Base-by-base conservation (phyloP, 2,113 vertebrate species). In the Cheirogaleus medius region DNA sequence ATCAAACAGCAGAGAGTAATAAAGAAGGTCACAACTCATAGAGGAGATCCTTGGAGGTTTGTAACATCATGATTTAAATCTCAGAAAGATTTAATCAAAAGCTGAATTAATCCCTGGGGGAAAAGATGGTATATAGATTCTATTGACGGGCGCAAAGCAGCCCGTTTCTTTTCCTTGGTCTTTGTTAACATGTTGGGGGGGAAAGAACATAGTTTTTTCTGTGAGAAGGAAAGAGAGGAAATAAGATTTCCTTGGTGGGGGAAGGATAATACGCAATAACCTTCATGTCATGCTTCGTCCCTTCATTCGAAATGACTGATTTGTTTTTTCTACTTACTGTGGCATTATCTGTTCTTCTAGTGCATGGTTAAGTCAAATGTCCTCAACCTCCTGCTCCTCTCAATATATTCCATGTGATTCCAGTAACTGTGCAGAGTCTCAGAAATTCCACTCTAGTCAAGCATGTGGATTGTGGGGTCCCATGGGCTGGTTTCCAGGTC, bases 81-180 rank as follows among this genome's bases (percentile, higher is more conserved):
- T 98, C 97, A 98, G 98, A 98, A 99, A 99, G 98, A 99, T 99
- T 99, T 98, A 99, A 99, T 99, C 98, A 99, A 99, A 99, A 98
- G 97, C 98, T 98, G 99, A 99, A 99, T 99, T 99, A 99, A 99
- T 99, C 99, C 99, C 98, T 98, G 97, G 98, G 98, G 99, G 95
- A 87, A 98, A 98, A 97, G 98, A 98, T 98, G 98, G 98, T 98
- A 94, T 98, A 98, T 98, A 98, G 98, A 98, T 99, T 98, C 98
- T 98, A 98, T 98, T 97, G 98, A 98, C 98, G 98, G 98, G 97
- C 97, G 96, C 69, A 97, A 97, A 97, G 97, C 96, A 98, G 96
- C 93, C 97, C 97, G 92, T 98, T 98, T 98, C 97, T 93, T 27
- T 97, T 98, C 96, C 93, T 95, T 93, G 94, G 91, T 98, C 95